Evolutionary conservation across 2,888 invertebrate genomes (phyloP), one percentile per base, ranked within the genome.

Genomic region (Drosophila fulvimacula): DNA sequence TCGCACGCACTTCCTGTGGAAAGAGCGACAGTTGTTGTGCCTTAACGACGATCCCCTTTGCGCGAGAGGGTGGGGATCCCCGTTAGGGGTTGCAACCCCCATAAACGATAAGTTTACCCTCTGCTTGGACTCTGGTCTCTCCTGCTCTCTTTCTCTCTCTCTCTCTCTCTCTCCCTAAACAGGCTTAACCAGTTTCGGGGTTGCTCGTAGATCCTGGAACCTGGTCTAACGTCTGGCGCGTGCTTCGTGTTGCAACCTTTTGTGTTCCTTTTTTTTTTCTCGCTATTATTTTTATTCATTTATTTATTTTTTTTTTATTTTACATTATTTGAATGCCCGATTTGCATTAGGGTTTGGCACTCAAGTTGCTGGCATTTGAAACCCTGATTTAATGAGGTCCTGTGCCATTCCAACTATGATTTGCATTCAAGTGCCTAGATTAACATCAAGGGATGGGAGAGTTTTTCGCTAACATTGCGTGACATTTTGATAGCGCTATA

Each of bases 151-250:
- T 6, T 27, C 27, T 73, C 36, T 17, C 42, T 34, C 15, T 44
- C 17, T 41, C 24, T 30, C 19, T 49, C 24, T 11, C 42, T 24
- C 42, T 34, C 34, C 34, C 19, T 60, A 21, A 49, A 61, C 57
- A 39, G 66, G 41, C 46, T 41, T 51, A 78, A 79, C 79, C 73
- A 73, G 84, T 82, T 82, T 81, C 76, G 65, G 83, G 81, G 81
- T 77, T 77, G 79, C 59, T 74, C 34, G 60, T 57, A 53, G 71
- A 77, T 77, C 73, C 67, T 63, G 76, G 36, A 38, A 34, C 51
- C 51, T 36, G 51, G 51, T 38, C 10, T 52, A 61, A 67, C 68
- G 78, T 81, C 83, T 87, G 87, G 79, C 81, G 84, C 87, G 87
- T 82, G 81, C 87, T 83, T 59, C 53, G 49, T 17, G 52, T 48